Base-by-base conservation (phyloP, 2,113 vertebrate species). In the Dasyornis broadbenti region DNA sequence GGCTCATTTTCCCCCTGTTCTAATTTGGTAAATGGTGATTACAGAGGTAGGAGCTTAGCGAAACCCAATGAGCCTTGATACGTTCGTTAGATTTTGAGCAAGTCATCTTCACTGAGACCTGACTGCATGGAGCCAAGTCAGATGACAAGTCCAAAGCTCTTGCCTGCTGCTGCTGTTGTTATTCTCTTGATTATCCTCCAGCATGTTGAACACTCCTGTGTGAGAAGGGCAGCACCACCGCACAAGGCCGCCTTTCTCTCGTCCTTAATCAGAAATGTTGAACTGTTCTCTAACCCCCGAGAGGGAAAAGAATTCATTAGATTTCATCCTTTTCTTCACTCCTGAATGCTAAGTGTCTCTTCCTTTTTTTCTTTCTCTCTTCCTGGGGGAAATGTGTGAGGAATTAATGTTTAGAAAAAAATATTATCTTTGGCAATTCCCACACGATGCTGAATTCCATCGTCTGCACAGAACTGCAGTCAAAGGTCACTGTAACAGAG, bases 21-120 rank as follows among this genome's bases (percentile, higher is more conserved):
- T 94, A 94, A 93, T 96, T 94, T 96, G 72, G 92, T 92, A 96
- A 95, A 97, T 93, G 95, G 86, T 97, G 92, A 96, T 97, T 96
- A 95, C 90, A 95, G 92, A 94, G 94, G 96, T 92, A 94, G 95
- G 92, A 93, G 88, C 94, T 93, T 71, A 93, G 93, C 13, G 8
- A 96, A 96, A 93, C 45, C 86, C 64, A 92, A 95, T 93, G 93
- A 97, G 95, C 92, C 94, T 96, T 95, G 93, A 57, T 92, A 18
- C 56, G 28, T 93, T 96, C 96, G 85, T 95, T 93, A 94, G 92
- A 86, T 94, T 96, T 96, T 94, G 64, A 96, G 82, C 93, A 95
- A 96, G 94, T 94, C 80, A 76, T 96, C 92, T 94, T 96, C 89
- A 81, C 90, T 75, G 88, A 94, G 88, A 54, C 82, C 76, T 96